A percentile compares a stretch with the other conserved stretches of the same genome.
These are phyloP conservation scores for Litoditis marina DNA, from an alignment of 2,888 invertebrate genomes.

Conservation along the genomic window DNA sequence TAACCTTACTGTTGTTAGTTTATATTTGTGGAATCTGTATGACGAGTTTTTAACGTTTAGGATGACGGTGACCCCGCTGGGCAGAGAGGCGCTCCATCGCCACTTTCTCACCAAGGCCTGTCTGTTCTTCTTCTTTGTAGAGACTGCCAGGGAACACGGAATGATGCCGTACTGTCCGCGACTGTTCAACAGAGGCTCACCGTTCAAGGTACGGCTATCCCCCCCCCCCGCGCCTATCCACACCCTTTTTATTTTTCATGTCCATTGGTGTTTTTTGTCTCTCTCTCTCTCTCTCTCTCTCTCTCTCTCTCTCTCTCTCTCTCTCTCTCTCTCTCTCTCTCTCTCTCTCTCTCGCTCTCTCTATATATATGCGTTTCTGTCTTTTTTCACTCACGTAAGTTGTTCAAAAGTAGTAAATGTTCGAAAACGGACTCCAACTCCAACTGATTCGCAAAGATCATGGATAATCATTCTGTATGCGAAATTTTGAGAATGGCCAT, in stretches of 20 bases:
- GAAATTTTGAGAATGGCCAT: too few relatives aligned
- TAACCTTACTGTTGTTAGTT: too few relatives aligned
- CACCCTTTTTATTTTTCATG: too few relatives aligned
- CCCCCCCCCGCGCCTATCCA: too few relatives aligned
- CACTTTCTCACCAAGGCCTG: conserved; percentile 25
- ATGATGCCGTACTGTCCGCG: conserved; percentile 22
- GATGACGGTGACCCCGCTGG: conserved; percentile 25
- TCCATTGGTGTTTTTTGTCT: neutral
- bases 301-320: neutral
- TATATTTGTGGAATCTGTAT: too few relatives aligned
- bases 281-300: neutral
- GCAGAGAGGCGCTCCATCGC: conserved; percentile 30
- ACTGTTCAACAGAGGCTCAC: conserved; percentile 24
- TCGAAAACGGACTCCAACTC: too few relatives aligned
- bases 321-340: neutral
- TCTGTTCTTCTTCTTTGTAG: conserved; percentile 28
- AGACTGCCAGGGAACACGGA: conserved; percentile 12
- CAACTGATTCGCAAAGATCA: too few relatives aligned
- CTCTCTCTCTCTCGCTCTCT: neutral
- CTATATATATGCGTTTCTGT: too few relatives aligned
- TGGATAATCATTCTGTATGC: too few relatives aligned
- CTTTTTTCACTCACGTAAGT: neutral
- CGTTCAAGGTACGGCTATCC: conserved; percentile 16
- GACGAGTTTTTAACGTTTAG: too few relatives aligned
- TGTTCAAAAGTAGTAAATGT: too few relatives aligned